A percentile compares a stretch with the other conserved stretches of the same genome.
Evolutionary conservation across 2,888 invertebrate genomes (phyloP).

Genomic region (Aphrophora alni): DNA sequence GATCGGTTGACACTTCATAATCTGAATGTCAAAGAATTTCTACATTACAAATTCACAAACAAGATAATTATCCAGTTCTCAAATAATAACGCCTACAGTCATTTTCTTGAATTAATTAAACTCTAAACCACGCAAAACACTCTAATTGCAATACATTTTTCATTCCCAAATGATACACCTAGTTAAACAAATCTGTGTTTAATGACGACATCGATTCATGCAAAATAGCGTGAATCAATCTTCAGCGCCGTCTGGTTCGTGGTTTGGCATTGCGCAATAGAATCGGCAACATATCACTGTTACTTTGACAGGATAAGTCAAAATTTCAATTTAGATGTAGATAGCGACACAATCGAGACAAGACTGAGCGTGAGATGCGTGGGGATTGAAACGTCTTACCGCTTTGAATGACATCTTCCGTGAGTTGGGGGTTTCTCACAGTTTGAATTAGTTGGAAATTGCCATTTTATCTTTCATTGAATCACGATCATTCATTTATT

Average conservation of each 20-base stretch:
- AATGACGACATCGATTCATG: background rate
- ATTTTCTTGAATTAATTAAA: too few relatives aligned
- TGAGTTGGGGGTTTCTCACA: background rate
- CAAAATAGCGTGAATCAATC: background rate
- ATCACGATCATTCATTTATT: background rate
- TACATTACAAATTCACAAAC: too few relatives aligned
- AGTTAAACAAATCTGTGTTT: too few relatives aligned
- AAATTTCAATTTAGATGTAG: background rate
- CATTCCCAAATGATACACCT: too few relatives aligned
- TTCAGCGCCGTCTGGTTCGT: background rate
- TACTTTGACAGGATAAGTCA: constrained; percentile 2
- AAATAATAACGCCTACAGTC: too few relatives aligned
- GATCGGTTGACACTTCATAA: too few relatives aligned
- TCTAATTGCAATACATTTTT: too few relatives aligned
- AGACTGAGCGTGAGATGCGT: background rate
- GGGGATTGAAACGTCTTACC: background rate
- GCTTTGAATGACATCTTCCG: background rate
- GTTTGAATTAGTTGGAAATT: background rate
- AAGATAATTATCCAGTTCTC: too few relatives aligned
- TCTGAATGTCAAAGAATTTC: too few relatives aligned
- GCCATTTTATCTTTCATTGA: background rate
- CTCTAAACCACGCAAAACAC: too few relatives aligned
- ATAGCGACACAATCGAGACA: background rate
- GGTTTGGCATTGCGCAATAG: background rate
- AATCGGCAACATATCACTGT: background rate